Conservation (phyloP, 1,140 invertebrate species). For the Proctacanthus coquilletti region DNA sequence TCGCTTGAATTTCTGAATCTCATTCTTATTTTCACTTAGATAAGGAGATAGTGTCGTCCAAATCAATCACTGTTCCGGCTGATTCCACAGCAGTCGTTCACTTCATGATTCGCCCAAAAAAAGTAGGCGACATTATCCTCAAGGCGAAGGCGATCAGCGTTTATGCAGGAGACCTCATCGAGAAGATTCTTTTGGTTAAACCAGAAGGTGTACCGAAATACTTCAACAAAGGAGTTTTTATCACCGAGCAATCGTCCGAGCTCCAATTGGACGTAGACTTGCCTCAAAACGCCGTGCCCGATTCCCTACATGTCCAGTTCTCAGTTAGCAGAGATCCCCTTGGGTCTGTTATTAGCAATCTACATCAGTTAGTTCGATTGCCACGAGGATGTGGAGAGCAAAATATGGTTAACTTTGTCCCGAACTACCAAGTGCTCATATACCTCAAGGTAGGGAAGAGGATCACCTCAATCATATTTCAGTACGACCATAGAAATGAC, state of each 20-base stretch:
- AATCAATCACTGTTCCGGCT: conserved; percentile 41
- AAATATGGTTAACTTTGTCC: conserved; percentile 86
- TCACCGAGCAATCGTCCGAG: conserved; percentile 37
- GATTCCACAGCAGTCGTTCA: conserved; percentile 52
- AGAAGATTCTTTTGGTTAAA: conserved; percentile 56
- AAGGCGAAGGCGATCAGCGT: conserved; percentile 53
- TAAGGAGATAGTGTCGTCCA: conserved; percentile 47
- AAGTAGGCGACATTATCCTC: conserved; percentile 55
- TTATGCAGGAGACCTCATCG: conserved; percentile 54
- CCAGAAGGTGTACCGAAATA: conserved; percentile 65
- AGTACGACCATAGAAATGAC: conserved; percentile 73
- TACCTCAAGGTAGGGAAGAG: conserved; percentile 46
- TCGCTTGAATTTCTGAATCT: conserved; percentile 1
- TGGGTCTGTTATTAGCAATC: conserved; percentile 55
- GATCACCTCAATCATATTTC: no score
- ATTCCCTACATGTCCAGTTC: conserved; percentile 56
- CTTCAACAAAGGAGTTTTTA: conserved; percentile 54
- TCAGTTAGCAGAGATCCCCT: conserved; percentile 62
- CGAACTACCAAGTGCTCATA: conserved; percentile 71
- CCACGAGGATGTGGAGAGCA: conserved; percentile 90
- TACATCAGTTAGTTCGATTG: conserved; percentile 60
- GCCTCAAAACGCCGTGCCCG: conserved; percentile 53
- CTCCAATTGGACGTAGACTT: conserved; percentile 48
- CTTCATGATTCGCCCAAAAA: conserved; percentile 64
- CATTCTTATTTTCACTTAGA: not conserved